Percentiles rank a stretch among this genome's conserved stretches.
These are phyloP conservation scores for Eristalinus aeneus DNA, from an alignment of 2,888 invertebrate genomes.

Conservation along the genomic window DNA sequence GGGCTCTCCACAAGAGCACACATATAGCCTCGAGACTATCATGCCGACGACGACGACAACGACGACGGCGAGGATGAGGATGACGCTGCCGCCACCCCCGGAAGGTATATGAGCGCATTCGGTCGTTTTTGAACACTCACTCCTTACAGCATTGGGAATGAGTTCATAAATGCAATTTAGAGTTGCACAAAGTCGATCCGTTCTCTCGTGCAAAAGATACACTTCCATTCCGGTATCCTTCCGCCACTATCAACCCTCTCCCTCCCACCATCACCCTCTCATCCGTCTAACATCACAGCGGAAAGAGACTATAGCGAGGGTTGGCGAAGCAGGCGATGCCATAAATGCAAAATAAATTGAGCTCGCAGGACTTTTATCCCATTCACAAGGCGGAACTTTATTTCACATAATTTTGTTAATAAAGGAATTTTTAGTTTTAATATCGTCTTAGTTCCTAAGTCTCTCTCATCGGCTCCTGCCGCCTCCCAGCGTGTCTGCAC, in stretches of 20 bases:
- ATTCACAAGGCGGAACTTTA: conserved; percentile 64
- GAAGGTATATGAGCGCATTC: conserved; percentile 9
- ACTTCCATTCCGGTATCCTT: conserved; percentile 16
- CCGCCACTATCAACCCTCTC: not conserved
- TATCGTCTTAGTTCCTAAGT: conserved; percentile 63
- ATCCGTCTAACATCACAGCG: not conserved
- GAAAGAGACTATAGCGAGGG: not conserved
- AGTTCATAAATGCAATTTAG: conserved; percentile 68
- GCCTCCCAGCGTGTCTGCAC: not conserved
- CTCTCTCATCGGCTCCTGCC: conserved; percentile 11
- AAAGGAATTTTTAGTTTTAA: conserved; percentile 62
- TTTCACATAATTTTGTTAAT: conserved; percentile 67
- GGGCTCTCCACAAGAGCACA: not conserved
- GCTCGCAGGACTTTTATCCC: conserved; percentile 55
- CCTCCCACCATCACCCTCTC: not conserved
- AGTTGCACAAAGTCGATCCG: conserved; percentile 58
- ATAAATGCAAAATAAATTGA: conserved; percentile 70
- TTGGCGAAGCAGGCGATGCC: conserved; percentile 25
- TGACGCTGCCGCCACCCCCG: not conserved
- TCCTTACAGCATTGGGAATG: conserved; percentile 58
- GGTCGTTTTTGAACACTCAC: conserved; percentile 3
- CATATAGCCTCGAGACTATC: not conserved
- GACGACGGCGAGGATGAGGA: too few species aligned
- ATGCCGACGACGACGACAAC: not conserved
- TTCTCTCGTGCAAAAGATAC: conserved; percentile 25